phyloP scores from a whole-genome alignment of 2,888 invertebrate genomes.

The Lypha dubia region DNA sequence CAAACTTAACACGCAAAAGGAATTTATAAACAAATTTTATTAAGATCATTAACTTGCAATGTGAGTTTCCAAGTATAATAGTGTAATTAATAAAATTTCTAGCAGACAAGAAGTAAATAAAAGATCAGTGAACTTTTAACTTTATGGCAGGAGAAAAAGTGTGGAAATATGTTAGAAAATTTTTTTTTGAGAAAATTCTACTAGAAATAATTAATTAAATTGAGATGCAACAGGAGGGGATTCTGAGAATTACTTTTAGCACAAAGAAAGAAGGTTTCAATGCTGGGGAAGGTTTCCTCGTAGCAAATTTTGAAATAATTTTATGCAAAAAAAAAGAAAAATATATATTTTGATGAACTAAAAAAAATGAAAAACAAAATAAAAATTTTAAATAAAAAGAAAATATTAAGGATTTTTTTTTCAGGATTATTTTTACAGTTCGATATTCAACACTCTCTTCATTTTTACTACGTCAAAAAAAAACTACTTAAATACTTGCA shows the following conservation, averaged over 20 bases:
- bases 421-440: neutral
- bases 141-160: constrained; percentile 8
- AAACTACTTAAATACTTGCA: neutral
- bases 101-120: neutral
- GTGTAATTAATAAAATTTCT: constrained; percentile 31
- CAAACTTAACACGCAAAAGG: constrained; percentile 51
- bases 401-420: constrained; percentile 20
- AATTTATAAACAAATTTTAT: constrained; percentile 53
- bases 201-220: constrained; percentile 7
- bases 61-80: constrained; percentile 9
- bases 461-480: constrained; percentile 14
- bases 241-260: neutral
- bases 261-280: neutral
- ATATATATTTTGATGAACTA: neutral
- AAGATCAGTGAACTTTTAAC: constrained; percentile 63
- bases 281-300: neutral
- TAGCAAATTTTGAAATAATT: too few species aligned
- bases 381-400: neutral
- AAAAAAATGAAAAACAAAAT: constrained; percentile 7
- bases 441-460: constrained; percentile 15
- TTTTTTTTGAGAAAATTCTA: neutral
- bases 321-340: neutral
- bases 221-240: neutral
- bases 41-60: neutral
- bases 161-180: constrained; percentile 5